Evolutionary conservation across 2,113 vertebrate genomes (phyloP).

Genomic region (Sander vitreus): DNA sequence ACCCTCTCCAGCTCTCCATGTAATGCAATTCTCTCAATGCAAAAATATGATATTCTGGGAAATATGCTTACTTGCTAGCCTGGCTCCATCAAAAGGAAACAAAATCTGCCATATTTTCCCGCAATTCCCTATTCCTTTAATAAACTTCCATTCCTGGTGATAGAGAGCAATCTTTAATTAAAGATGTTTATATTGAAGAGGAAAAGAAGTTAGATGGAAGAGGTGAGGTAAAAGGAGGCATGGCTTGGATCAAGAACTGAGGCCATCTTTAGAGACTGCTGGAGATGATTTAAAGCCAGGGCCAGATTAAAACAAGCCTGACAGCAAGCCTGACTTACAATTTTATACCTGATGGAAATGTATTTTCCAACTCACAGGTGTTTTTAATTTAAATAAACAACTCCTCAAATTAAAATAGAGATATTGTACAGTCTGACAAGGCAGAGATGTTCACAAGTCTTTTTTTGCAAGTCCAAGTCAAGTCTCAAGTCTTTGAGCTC

Average conservation of each 20-base stretch:
- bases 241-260: not conserved
- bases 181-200: not conserved
- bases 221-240: not conserved
- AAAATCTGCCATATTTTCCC: not conserved
- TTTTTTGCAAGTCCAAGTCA: too few species aligned
- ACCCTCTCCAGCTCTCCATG: not conserved
- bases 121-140: not conserved
- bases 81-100: not conserved
- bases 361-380: not conserved
- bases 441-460: too few species aligned
- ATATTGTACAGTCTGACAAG: not conserved
- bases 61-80: not conserved
- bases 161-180: not conserved
- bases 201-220: not conserved
- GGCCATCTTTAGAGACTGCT: constrained; percentile 20
- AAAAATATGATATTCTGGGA: not conserved
- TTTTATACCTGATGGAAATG: constrained; percentile 29
- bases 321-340: not conserved
- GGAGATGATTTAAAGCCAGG: constrained; percentile 37
- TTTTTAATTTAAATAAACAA: not conserved
- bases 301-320: constrained; percentile 19
- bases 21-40: not conserved
- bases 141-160: not conserved
- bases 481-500: too few species aligned
- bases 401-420: constrained; percentile 10